These are phyloP conservation scores for Girardinus metallicus DNA, from an alignment of 2,797 vertebrate species.

Conservation along the genomic window DNA sequence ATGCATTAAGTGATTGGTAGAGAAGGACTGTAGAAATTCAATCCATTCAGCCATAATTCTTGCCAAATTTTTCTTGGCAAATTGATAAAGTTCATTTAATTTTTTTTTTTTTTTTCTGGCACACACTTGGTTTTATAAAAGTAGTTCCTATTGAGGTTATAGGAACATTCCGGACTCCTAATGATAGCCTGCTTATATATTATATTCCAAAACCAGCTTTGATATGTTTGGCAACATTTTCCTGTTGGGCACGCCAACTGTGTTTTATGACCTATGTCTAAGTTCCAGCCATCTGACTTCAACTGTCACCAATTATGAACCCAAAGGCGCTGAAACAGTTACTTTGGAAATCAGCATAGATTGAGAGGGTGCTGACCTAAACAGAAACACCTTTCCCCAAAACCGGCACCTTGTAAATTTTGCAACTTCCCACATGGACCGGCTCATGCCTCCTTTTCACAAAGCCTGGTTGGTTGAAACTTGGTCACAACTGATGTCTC, in stretches of 20 bases:
- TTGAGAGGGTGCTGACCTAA: background rate
- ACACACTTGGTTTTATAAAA: background rate
- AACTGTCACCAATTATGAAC: background rate
- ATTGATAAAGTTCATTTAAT: background rate
- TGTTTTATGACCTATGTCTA: background rate
- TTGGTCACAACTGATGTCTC: background rate
- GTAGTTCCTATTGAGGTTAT: background rate
- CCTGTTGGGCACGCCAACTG: background rate
- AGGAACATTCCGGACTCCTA: background rate
- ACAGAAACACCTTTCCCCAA: background rate
- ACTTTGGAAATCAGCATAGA: background rate
- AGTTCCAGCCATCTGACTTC: background rate
- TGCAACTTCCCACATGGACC: background rate
- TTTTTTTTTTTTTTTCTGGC: background rate
- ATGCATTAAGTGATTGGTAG: background rate
- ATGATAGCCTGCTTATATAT: background rate
- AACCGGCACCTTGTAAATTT: background rate
- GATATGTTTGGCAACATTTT: background rate
- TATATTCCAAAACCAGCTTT: background rate
- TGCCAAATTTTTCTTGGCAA: background rate
- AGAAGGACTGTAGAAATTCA: background rate
- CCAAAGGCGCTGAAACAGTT: background rate
- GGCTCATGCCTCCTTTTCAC: background rate
- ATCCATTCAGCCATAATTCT: background rate
- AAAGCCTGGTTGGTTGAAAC: background rate